Evolutionary conservation across 2,888 invertebrate species (phyloP), one percentile per base, ranked within the genome.

Genomic region (Steinernema scapterisci): DNA sequence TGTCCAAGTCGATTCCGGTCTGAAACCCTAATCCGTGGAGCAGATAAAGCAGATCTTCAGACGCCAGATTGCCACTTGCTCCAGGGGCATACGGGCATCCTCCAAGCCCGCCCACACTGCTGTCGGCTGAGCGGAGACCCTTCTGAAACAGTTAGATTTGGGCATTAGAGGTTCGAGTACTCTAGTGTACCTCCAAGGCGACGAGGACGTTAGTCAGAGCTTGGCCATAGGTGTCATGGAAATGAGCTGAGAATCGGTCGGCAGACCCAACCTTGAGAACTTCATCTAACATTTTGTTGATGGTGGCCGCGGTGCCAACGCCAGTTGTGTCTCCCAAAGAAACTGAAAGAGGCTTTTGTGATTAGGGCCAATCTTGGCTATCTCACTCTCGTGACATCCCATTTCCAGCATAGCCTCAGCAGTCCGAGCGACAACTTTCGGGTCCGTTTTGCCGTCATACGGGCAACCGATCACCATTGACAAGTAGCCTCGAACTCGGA

Each of bases 41-140:
- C 91, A 97, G 92, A 88, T 97, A 97, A 6, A 99, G 92, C 3
- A 99, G 91, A 90, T 99, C 97, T 89, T 99, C 99, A 0, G 97
- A 97, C 0, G 99, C 93, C 0, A 97, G 93, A 90, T 99, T 99
- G 3, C 99, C 99, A 78, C 94, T 93, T 1, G 99, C 97, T 0
- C 97, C 97, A 82, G 92, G 92, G 0, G 99, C 97, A 89, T 97
- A 99, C 0, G 97, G 96, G 89, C 99, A 99, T 6, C 99, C 99
- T n/a, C 97, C 97, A 11, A 99, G 91, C n/a, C 99, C 99, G 6
- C 95, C 94, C 45, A 96, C 93, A 0, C 96, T 95, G 0, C 96
- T 92, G 89, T 99, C 99, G 71, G 97, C 93, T 21, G 71, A 70
- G n/a, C 83, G 76, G 43, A 81, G 82, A 2, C 81, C 81, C 13